These are phyloP conservation scores for Bos indicus DNA, from an alignment of 2,113 vertebrate genomes.

Conservation along the genomic window DNA sequence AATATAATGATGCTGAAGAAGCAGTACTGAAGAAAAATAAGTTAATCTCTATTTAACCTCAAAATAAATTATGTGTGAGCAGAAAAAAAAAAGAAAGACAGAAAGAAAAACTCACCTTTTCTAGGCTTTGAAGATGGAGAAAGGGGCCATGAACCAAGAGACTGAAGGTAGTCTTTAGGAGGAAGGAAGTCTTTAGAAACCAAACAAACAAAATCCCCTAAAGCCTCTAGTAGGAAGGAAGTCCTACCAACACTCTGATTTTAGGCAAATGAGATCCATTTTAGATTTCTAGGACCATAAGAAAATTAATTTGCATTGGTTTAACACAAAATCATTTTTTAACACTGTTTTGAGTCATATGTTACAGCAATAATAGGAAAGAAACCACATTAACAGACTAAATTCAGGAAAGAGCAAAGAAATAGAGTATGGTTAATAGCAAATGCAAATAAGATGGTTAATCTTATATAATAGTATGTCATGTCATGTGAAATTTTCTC, in stretches of 20 bases:
- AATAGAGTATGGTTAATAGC: neutral
- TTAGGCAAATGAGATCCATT: neutral
- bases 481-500: neutral
- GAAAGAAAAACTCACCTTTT: neutral
- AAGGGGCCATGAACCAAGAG: fast-evolving
- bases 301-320: neutral
- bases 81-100: neutral
- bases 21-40: neutral
- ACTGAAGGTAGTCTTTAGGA: neutral
- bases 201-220: neutral
- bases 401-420: neutral
- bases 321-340: neutral
- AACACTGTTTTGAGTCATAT: neutral
- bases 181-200: neutral
- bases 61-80: neutral
- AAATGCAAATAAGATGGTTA: neutral
- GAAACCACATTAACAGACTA: neutral
- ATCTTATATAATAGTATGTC: neutral
- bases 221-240: neutral
- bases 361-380: neutral
- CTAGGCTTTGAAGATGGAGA: neutral
- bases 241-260: neutral
- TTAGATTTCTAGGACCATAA: neutral
- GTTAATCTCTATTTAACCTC: neutral
- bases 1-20: neutral